Percentiles rank a stretch among this genome's conserved stretches.
These are phyloP conservation scores for Tridacna crocea DNA, from an alignment of 2,888 invertebrate species.

Conservation along the genomic window DNA sequence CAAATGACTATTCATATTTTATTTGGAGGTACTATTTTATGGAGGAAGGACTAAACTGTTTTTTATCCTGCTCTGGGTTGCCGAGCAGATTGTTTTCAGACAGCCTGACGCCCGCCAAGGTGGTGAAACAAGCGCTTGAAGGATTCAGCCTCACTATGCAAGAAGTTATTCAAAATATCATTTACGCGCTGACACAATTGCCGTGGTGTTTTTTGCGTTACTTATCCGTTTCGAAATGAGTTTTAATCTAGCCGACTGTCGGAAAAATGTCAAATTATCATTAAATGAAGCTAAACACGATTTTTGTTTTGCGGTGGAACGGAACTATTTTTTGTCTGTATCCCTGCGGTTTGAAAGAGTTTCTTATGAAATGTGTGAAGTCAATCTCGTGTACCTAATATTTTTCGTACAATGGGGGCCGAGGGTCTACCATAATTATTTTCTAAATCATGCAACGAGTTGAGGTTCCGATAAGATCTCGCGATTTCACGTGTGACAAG, in stretches of 20 bases:
- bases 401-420: slow-evolving; percentile 9
- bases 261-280: slow-evolving; percentile 58
- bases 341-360: slow-evolving; percentile 37
- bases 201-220: slow-evolving; percentile 48
- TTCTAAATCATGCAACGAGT: slow-evolving; percentile 60
- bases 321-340: slow-evolving; percentile 25
- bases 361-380: slow-evolving; percentile 50
- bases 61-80: slow-evolving; percentile 40
- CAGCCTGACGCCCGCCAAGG: slow-evolving; percentile 60
- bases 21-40: background rate
- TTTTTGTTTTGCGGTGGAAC: slow-evolving; percentile 34
- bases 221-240: slow-evolving; percentile 53
- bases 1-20: slow-evolving; percentile 14
- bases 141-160: slow-evolving; percentile 29
- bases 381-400: slow-evolving; percentile 1
- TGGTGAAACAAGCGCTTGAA: slow-evolving; percentile 47
- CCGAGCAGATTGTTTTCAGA: slow-evolving; percentile 52
- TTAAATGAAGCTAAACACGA: slow-evolving; percentile 55
- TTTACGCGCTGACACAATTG: slow-evolving; percentile 45
- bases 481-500: slow-evolving; percentile 54
- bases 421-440: slow-evolving; percentile 47
- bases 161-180: slow-evolving; percentile 53
- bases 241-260: slow-evolving; percentile 48
- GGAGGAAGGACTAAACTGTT: slow-evolving; percentile 7
- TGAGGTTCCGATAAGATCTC: slow-evolving; percentile 52